Base-by-base conservation (phyloP, 2,113 vertebrate genomes). In the Oncorhynchus kisutch region DNA sequence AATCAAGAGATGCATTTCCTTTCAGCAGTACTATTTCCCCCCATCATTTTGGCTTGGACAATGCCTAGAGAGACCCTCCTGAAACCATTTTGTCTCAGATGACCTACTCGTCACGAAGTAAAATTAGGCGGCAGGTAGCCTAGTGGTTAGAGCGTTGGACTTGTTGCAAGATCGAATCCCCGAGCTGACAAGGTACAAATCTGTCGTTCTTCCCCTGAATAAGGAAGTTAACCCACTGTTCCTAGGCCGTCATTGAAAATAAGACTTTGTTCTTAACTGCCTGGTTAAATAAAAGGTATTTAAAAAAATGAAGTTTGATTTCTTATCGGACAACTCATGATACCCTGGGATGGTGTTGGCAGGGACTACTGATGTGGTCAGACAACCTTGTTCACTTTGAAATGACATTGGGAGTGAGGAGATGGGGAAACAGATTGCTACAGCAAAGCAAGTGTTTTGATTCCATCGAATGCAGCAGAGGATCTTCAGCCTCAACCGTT, bases 1-100 rank as follows among this genome's bases (percentile, higher is more conserved):
- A 31, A 65, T 24, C 54, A 78, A 83, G 57, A 64, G 71, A 13
- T 22, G 22, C 2, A 16, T 72, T 80, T 84, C 85, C 72, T 84
- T 83, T 70, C 54, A 20, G 60, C 54, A 74, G 59, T 72, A 31
- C 59, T 6, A n/a, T 64, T 83, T 64, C 5, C 8, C 48, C 8
- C 79, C 77, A 72, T 81, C 76, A 68, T 27, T 45, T 14, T 27
- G 49, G n/a, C 59, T 57, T 20, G 3, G 24, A 24, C 11, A 24
- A 16, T 1, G 5, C 59, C 16, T 25, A 69, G 45, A 67, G 49
- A 62, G 57, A 29, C 31, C 27, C 0, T 34, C 39, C 71, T 39
- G 24, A 75, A 62, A 18, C n/a, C 49, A 45, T 22, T 18, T 27
- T 76, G 24, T 66, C 25, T 54, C 4, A 18, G 51, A 54, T 54